Base-by-base conservation (phyloP, 2,888 invertebrate species). In the Myopa testacea region DNA sequence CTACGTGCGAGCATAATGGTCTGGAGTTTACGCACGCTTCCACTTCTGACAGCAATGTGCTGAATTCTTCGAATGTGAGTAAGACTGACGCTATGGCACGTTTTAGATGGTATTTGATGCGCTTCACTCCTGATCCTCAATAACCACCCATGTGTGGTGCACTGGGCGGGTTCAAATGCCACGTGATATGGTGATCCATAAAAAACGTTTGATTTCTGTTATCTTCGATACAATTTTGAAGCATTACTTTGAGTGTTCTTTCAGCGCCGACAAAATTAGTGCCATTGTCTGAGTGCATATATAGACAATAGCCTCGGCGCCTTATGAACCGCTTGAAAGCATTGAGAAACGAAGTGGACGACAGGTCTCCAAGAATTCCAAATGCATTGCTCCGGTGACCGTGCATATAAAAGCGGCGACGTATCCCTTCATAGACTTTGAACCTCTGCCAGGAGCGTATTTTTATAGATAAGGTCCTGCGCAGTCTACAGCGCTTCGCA, bases 281-380 rank as follows among this genome's bases (percentile, higher is more conserved):
- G 7, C 65, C 65, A 14, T 65, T 65, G 8, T 65, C 65, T 26
- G 65, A 81, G 78, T 81, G 78, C 77, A 81, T 67, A 26, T 75
- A 55, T 55, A 45, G 52, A 65, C 67, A 75, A 63, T 75, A 67
- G 5, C 67, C 68, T 67, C 67, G n/a, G 4, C 75, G 75, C 26
- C 67, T 75, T 26, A 63, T 55, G 45, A 74, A 74, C 6, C 74
- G 74, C 63, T 58, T 74, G 52, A 74, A 74, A 8, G 52, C 55
- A 8, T 14, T 67, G 19, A 75, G 50, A 34, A 75, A 75, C 4
- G 67, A 55, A 4, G 19, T 19, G 3, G 75, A 52, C n/a, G 58
- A 58, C 58, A 58, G n/a, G 19, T 58, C 58, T 58, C 58, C 16
- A 8, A 52, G 14, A 14, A 52, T 12, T 26, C 26, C 26, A 26